phyloP scores from a whole-genome alignment of 2,113 vertebrate genomes.

The Nerophis lumbriciformis region DNA sequence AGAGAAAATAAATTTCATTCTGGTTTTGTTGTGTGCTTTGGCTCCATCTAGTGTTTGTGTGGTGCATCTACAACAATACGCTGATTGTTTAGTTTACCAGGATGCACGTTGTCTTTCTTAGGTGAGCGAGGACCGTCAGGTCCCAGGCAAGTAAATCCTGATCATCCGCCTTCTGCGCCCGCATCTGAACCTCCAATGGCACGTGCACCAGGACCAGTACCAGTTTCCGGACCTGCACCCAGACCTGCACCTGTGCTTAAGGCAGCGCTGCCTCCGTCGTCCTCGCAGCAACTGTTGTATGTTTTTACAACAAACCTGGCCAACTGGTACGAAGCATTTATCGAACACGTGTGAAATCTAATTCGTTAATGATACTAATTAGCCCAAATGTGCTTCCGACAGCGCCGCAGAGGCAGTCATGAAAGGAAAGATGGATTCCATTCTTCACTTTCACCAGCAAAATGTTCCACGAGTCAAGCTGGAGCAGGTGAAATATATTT shows the following conservation, averaged over 20 bases:
- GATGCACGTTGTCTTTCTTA: constrained; percentile 30
- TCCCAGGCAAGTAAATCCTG: constrained; percentile 76
- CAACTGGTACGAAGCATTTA: constrained; percentile 81
- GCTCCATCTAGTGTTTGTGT: constrained; percentile 58
- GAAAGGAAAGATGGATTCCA: constrained; percentile 89
- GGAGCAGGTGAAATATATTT: constrained; percentile 78
- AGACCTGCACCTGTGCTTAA: constrained; percentile 45
- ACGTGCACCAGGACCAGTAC: constrained; percentile 44
- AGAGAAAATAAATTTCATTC: not conserved
- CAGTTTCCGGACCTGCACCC: not conserved
- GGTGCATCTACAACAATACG: not conserved
- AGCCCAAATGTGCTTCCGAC: constrained; percentile 28
- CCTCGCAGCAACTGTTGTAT: constrained; percentile 84
- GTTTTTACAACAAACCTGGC: constrained; percentile 95
- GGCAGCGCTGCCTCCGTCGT: constrained; percentile 68
- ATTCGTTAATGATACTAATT: not conserved
- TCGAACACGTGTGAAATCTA: not conserved
- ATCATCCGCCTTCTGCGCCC: constrained; percentile 73
- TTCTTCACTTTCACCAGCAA: constrained; percentile 94
- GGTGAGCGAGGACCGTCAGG: constrained; percentile 79
- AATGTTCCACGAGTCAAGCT: constrained; percentile 87
- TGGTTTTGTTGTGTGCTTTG: constrained; percentile 33
- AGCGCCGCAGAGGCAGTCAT: constrained; percentile 94
- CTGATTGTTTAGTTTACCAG: not conserved
- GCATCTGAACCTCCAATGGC: constrained; percentile 70